phyloP scores from a whole-genome alignment of 1,140 invertebrate species.

The Macrobrachium nipponense region DNA sequence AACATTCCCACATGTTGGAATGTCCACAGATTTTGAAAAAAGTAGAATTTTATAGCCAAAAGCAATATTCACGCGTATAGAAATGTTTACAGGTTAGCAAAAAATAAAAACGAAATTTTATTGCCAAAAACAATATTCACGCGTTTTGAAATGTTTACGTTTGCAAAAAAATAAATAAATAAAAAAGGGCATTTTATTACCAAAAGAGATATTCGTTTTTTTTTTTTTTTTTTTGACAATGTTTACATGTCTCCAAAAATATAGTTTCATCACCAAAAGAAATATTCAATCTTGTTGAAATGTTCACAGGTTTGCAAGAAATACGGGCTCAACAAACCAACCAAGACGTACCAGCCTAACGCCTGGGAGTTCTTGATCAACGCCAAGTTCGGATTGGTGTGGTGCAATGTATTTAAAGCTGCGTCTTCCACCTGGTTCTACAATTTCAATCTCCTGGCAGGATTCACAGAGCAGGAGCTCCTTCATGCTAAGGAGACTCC shows the following conservation, averaged over 20 bases:
- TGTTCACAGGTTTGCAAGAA: constrained; percentile 52
- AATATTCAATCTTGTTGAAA: neutral
- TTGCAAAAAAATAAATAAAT: constrained; percentile 50
- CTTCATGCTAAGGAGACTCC: constrained; percentile 71
- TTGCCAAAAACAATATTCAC: neutral
- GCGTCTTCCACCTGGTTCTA: constrained; percentile 91
- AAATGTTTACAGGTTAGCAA: no score
- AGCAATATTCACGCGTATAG: no score
- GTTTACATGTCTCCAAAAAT: no score
- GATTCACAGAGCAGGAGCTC: constrained; percentile 65
- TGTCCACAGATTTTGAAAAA: no score
- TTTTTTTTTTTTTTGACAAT: no score
- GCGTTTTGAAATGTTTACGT: neutral
- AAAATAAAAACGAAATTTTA: no score
- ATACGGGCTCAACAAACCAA: constrained; percentile 44
- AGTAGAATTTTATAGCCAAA: no score
- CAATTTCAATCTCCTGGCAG: constrained; percentile 71
- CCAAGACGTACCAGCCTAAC: constrained; percentile 72
- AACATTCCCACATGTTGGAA: no score
- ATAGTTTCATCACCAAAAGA: neutral
- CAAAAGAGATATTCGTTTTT: no score
- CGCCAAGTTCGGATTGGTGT: constrained; percentile 81
- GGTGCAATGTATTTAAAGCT: constrained; percentile 89
- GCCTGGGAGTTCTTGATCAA: constrained; percentile 88
- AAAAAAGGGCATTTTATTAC: no score